Conservation (phyloP, 2,888 invertebrate genomes). For the Pyrochroa serraticornis region DNA sequence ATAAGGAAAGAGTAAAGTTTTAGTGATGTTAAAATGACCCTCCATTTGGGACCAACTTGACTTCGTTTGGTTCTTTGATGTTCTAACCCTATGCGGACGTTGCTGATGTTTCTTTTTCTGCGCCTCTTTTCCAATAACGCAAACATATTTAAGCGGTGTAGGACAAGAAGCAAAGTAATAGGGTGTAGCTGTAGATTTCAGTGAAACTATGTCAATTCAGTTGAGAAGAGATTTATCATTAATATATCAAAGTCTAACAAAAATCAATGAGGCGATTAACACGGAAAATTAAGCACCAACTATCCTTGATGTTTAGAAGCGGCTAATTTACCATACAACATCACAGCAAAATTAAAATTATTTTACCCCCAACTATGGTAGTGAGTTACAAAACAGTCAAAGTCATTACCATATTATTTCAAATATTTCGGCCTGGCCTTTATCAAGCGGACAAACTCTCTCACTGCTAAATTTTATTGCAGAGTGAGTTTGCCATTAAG, state of each 20-base stretch:
- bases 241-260: slow-evolving; percentile 10
- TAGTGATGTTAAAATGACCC: slow-evolving; percentile 41
- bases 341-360: slow-evolving; percentile 14
- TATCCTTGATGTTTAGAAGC: slow-evolving; percentile 6
- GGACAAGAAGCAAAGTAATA: not conserved
- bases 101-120: slow-evolving; percentile 23
- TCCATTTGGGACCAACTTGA: slow-evolving; percentile 40
- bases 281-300: slow-evolving; percentile 11
- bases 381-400: slow-evolving; percentile 15
- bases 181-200: too few relatives aligned
- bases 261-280: slow-evolving; percentile 7
- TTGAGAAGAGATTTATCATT: not conserved
- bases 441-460: too few relatives aligned
- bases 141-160: slow-evolving; percentile 3
- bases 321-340: slow-evolving; percentile 6
- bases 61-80: slow-evolving; percentile 41
- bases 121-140: slow-evolving; percentile 8
- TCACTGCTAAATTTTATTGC: not conserved
- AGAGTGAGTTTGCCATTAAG: slow-evolving; percentile 12
- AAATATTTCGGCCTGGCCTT: slow-evolving; percentile 6
- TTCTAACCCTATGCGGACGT: slow-evolving; percentile 34
- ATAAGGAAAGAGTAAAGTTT: slow-evolving; percentile 38
- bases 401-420: slow-evolving; percentile 5
- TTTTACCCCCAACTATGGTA: slow-evolving; percentile 5
- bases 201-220: not conserved